Base-by-base conservation (phyloP, 1,140 invertebrate genomes). In the Scaptomyza hsui region DNA sequence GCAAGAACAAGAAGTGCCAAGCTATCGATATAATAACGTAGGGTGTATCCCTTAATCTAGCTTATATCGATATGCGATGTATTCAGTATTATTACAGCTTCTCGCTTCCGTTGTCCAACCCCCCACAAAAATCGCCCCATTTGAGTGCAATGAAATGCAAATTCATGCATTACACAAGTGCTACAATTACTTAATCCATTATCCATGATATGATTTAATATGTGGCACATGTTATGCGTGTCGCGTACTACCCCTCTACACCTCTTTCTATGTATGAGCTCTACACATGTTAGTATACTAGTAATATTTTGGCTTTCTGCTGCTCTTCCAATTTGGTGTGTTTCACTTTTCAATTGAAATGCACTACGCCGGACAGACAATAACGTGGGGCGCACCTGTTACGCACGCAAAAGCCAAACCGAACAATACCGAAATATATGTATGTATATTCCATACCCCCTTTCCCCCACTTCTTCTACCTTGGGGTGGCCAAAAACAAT, bases 301-400 rank as follows among this genome's bases (percentile, higher is more conserved):
- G 44, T n/a, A n/a, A n/a, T n/a, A 10, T 10, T 26, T 26, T 60
- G 41, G 29, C n/a, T n/a, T n/a, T n/a, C n/a, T n/a, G n/a, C n/a
- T 29, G 42, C 29, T 61, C 21, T 45, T 61, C 48, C 29, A 59
- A 59, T 62, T 56, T 56, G n/a, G 7, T 7, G 52, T 55, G 60
- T 64, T 70, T 56, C 67, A 57, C 61, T 57, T 65, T 65, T 71
- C 68, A 71, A 71, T 71, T 71, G 68, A 71, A 65, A 71, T 71
- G 68, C 68, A 71, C 19, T 45, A 13, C 12, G 32, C 24, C 42
- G 44, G 12, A 3, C 32, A 37, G 12, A 3, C 32, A 37, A n/a
- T n/a, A 9, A 29, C 3, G 32, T 37, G 32, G 12, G 32, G 21
- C 44, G 51, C 68, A 71, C 68, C 68, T 71, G 68, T 71, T 71